Evolutionary conservation across 2,888 invertebrate genomes (phyloP), one percentile per base, ranked within the genome.

Genomic region (Malachius bipustulatus): DNA sequence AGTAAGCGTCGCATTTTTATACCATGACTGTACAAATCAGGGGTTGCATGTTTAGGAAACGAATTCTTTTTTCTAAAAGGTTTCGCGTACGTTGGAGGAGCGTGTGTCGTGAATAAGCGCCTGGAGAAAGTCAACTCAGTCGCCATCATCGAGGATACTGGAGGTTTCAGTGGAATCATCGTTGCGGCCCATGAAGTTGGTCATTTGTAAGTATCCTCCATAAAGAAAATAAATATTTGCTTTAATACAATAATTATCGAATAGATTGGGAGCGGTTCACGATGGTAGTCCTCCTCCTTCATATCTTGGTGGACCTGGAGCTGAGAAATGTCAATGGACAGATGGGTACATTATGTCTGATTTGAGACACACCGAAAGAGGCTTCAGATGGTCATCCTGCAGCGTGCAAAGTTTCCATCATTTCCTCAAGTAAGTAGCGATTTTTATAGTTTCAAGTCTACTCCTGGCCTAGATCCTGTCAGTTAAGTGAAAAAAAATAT

Each of bases 331-430:
- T 52, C 77, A 89, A 47, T 91, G 91, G 91, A 89, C 91, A 57
- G 91, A 93, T 60, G 91, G 91, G 35, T 93, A 82, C 67, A 93
- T 93, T 54, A 93, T 91, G 90, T 88, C 88, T 35, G 91, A 93
- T 65, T 70, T 93, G 42, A 69, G 91, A 51, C 91, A 91, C 62
- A 91, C 91, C 1, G 91, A 91, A 65, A 80, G 90, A 57, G 91
- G 91, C 14, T 93, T 93, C 71, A 72, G 87, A 49, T 93, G 91
- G 91, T 90, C 90, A 4, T 77, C 88, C 13, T 93, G 91, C 65
- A 88, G 85, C 51, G 80, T 90, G 36, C 80, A 87, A 47, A 90
- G 89, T 56, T 93, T 93, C 65, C 89, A 91, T 66, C 91, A 91
- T 65, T 93, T 91, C 63, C 69, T 91, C 46, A 90, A 91, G 91